Base-by-base conservation (phyloP, 1,140 invertebrate species). In the Tachypleus tridentatus region DNA sequence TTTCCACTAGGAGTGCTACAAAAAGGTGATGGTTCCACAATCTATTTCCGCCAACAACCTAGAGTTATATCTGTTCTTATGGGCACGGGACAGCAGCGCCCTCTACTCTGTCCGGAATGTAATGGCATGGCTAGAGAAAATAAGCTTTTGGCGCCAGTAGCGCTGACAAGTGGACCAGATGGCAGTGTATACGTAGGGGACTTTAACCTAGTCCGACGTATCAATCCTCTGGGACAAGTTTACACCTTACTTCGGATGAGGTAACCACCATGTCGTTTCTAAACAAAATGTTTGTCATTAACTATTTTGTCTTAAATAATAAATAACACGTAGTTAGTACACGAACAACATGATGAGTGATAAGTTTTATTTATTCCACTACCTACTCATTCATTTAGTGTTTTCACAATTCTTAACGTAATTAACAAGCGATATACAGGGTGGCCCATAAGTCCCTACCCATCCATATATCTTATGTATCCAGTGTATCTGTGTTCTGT, bases 21-120 rank as follows among this genome's bases (percentile, higher is more conserved):
- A 77, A 97, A 97, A 75, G 96, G 96, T 49, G 95, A 98, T 76
- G 96, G 96, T 47, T 89, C 91, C 0, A 97, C 95, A 73, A 93
- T 97, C 65, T 97, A 97, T 74, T 75, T 98, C 70, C 93, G 93
- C 73, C 91, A 97, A 74, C 91, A 93, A 73, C 93, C 93, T 0
- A 82, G 91, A 62, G 87, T 94, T 3, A 88, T 97, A 58, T 78
- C 90, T 10, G 94, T 91, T n/a, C 86, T 90, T 3, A 88, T 97
- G 84, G 94, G 93, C 6, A 92, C 92, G 77, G 93, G 93, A 1
- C 86, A 89, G 69, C 90, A 93, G 72, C 81, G 94, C 58, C 87
- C 89, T 0, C 76, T 93, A 6, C 93, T 90, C 70, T 77, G 79
- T 70, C 76, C 78, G 4, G 86, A 89, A 57, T 97, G 93, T 76